Percentiles rank a stretch among this genome's conserved stretches.
Conservation (phyloP, 2,888 invertebrate species). For the Willowsia nigromaculata region DNA sequence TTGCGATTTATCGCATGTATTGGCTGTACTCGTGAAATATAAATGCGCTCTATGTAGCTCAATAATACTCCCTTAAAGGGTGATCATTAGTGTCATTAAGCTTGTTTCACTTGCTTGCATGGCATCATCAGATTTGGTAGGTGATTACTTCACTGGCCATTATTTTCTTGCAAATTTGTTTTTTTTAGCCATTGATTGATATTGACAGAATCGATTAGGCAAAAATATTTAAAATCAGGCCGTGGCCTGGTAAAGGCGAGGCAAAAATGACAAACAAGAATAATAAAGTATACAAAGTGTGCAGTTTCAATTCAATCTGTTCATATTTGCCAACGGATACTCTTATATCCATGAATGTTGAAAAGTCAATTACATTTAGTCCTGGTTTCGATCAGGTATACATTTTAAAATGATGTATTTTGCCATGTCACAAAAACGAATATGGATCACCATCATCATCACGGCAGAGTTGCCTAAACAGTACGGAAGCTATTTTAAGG, state of each 20-base stretch:
- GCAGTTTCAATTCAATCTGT: background rate
- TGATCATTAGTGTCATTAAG: slow-evolving; percentile 34
- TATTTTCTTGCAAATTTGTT: slow-evolving; percentile 1
- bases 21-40: too few relatives aligned
- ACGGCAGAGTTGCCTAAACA: background rate
- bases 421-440: slow-evolving; percentile 16
- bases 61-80: too few relatives aligned
- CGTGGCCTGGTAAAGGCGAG: background rate
- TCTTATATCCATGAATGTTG: background rate
- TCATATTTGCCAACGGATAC: too few relatives aligned
- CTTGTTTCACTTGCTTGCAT: too few relatives aligned
- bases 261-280: background rate
- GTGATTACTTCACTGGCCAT: background rate
- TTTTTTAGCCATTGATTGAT: slow-evolving; percentile 32
- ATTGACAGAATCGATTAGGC: slow-evolving; percentile 37
- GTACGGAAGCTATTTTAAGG: slow-evolving; percentile 41
- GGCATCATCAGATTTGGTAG: background rate
- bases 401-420: background rate
- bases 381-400: slow-evolving; percentile 19
- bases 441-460: background rate
- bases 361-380: slow-evolving; percentile 14
- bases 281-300: background rate
- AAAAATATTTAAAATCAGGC: slow-evolving; percentile 22
- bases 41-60: too few relatives aligned
- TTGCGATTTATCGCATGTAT: too few relatives aligned